Evolutionary conservation across 1,140 invertebrate species (phyloP), one percentile per base, ranked within the genome.

Genomic region (Drusus annulatus): DNA sequence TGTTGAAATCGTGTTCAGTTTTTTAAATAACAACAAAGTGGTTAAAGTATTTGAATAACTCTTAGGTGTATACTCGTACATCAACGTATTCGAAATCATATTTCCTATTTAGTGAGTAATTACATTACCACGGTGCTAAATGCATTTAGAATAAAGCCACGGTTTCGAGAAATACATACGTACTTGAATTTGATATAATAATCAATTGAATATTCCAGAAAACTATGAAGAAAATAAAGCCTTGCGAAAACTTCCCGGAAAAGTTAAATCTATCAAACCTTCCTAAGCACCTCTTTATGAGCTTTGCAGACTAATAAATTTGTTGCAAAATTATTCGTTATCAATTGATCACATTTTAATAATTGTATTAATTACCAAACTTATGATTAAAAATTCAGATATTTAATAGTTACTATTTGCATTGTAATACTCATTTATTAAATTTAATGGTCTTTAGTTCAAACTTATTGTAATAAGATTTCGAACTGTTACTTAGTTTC

Each of bases 281-380:
- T 74, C 52, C n/a, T 74, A 74, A 74, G 69, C 69, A 74, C 69
- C 69, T 74, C 52, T 54, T 74, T 54, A 17, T 74, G 69, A 74
- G 69, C 69, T 25, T 74, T 56, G 69, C 69, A 74, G 17, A 21
- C 69, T 74, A 74, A 54, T 52, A 74, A 56, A 74, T 25, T 74
- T 31, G 69, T 74, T 52, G 69, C 69, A 74, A 74, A 69, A 50
- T 25, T 54, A 74, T 54, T 73, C 69, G n/a, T 45, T 71, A 74
- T 74, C 21, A 19, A 56, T 74, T 56, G 69, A 74, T 74, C 69
- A 74, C 69, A 74, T 54, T 74, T 74, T 54, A 74, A 74, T 74
- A 74, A 69, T 69, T 69, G 65, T 69, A 50, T 65, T 65, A 65
- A 65, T 16, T 65, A 65, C 16, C 23, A 16, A 25, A 65, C 62